Evolutionary conservation across 2,888 invertebrate species (phyloP).

Genomic region (Aricia artaxerxes): DNA sequence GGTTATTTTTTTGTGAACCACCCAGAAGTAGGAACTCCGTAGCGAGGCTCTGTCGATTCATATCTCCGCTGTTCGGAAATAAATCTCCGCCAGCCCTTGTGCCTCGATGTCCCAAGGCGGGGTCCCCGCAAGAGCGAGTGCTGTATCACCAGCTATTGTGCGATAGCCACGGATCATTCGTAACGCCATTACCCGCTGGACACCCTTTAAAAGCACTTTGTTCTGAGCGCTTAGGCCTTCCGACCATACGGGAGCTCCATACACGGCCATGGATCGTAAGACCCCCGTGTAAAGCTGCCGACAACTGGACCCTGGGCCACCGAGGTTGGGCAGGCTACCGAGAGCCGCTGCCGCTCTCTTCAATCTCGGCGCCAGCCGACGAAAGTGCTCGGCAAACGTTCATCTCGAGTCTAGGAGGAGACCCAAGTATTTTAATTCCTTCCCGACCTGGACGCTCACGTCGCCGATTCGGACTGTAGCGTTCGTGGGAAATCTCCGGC

Average conservation of each 20-base stretch:
- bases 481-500: no score
- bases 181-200: not conserved
- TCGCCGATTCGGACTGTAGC: no score
- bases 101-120: slow-evolving; percentile 29
- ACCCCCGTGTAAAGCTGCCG: not conserved
- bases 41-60: not conserved
- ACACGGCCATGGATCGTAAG: not conserved
- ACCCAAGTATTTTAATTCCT: not conserved
- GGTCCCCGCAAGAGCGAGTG: slow-evolving; percentile 2
- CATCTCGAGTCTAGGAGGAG: not conserved
- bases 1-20: no score
- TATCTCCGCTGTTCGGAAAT: not conserved
- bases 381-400: not conserved
- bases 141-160: not conserved
- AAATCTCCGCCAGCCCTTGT: not conserved
- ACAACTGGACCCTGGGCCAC: not conserved
- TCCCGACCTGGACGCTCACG: not conserved
- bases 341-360: not conserved
- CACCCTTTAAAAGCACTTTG: not conserved
- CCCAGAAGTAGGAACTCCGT: no score
- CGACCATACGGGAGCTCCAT: not conserved
- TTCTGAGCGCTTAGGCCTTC: not conserved
- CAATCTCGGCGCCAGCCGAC: not conserved
- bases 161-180: slow-evolving; percentile 3
- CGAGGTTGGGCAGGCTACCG: not conserved